Evolutionary conservation across 2,888 invertebrate species (phyloP).

Genomic region (Dicyrtomina minuta): DNA sequence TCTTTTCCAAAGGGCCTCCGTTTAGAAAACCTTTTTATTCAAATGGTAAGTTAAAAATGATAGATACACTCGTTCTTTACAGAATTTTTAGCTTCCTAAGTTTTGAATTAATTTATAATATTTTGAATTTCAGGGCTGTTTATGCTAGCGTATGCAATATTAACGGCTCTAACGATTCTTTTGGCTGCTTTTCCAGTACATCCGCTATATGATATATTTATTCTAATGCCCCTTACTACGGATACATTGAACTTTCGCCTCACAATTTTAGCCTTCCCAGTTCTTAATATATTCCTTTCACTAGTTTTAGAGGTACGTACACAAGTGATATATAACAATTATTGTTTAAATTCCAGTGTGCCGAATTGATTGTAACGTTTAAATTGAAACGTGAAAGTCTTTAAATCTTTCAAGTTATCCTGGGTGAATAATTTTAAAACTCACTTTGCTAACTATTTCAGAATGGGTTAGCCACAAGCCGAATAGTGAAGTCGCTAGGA

Average conservation of each 20-base stretch:
- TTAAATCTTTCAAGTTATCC: too few relatives aligned
- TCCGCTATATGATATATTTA: conserved; percentile 62
- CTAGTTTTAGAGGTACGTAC: conserved; percentile 65
- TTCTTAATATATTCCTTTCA: conserved; percentile 63
- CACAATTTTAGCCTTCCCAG: conserved; percentile 63
- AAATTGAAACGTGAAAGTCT: too few relatives aligned
- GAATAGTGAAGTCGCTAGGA: conserved; percentile 39
- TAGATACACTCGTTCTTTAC: background rate
- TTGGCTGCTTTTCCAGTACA: conserved; percentile 64
- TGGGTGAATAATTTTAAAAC: too few relatives aligned
- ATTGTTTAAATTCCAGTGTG: background rate
- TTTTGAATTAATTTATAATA: background rate
- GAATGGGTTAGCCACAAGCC: conserved; percentile 38
- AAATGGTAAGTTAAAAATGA: conserved; percentile 61
- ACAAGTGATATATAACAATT: background rate
- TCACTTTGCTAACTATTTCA: conserved; percentile 29
- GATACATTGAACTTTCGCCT: conserved; percentile 61
- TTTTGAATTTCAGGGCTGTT: conserved; percentile 62
- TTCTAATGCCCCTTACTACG: conserved; percentile 59
- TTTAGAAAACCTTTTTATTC: conserved; percentile 70
- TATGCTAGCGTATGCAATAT: conserved; percentile 62
- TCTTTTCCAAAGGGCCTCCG: conserved; percentile 78
- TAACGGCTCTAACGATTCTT: conserved; percentile 63
- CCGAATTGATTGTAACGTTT: background rate
- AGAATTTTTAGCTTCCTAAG: background rate